Conservation (phyloP, 2,797 vertebrate species). For the Bucorvus abyssinicus region DNA sequence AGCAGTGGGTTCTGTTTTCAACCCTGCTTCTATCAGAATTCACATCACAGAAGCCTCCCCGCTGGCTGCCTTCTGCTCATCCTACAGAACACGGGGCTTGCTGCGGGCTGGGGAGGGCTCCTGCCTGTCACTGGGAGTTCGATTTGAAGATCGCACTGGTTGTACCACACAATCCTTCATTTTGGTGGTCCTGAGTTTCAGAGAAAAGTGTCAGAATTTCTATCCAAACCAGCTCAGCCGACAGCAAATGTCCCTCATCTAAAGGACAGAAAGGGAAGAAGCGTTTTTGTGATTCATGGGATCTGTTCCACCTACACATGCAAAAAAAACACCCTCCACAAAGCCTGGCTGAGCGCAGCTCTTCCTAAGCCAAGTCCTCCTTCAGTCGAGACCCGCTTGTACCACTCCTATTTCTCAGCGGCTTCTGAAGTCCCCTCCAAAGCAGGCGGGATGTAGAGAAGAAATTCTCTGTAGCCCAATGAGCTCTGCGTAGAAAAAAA, state of each 20-base stretch:
- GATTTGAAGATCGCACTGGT: not conserved
- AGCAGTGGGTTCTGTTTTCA: fast-evolving
- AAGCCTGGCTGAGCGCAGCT: not conserved
- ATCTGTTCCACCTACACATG: slow-evolving; percentile 38
- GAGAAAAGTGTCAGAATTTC: not conserved
- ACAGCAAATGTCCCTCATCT: slow-evolving; percentile 2
- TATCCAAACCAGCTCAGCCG: slow-evolving; percentile 6
- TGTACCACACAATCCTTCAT: not conserved
- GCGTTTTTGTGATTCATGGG: slow-evolving; percentile 32
- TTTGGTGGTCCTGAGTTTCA: not conserved
- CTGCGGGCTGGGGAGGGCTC: not conserved
- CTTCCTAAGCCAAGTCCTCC: not conserved
- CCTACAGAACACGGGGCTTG: not conserved
- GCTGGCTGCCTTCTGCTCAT: not conserved
- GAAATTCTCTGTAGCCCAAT: not conserved
- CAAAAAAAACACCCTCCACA: not conserved
- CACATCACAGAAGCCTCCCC: not conserved
- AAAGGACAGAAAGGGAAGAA: not conserved
- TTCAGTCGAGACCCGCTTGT: not conserved
- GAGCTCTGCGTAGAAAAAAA: not conserved
- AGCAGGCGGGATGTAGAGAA: not conserved
- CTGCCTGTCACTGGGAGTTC: not conserved
- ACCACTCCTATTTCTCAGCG: not conserved
- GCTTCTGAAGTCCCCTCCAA: not conserved
- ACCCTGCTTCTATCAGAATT: not conserved